These are phyloP conservation scores for Protophormia terraenovae DNA, from an alignment of 2,888 invertebrate genomes.

Conservation along the genomic window DNA sequence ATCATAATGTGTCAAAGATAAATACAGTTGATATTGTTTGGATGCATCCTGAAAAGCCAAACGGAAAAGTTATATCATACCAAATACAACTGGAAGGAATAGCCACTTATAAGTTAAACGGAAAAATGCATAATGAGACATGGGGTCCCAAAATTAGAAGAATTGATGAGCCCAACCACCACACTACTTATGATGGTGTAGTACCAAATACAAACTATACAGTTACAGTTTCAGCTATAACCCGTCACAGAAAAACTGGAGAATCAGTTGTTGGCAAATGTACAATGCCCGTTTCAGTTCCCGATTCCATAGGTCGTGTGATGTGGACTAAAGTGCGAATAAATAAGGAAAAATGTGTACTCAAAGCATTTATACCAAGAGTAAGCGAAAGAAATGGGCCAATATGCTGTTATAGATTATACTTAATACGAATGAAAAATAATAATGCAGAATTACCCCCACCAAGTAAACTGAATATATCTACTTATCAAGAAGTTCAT, in stretches of 20 bases:
- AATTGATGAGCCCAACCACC: constrained; percentile 83
- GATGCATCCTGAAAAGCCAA: constrained; percentile 87
- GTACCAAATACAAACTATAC: constrained; percentile 93
- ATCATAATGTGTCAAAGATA: constrained; percentile 82
- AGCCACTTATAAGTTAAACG: constrained; percentile 83
- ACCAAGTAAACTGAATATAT: constrained; percentile 87
- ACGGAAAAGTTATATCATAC: constrained; percentile 91
- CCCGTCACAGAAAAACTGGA: constrained; percentile 88
- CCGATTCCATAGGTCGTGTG: constrained; percentile 83
- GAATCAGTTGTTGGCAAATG: constrained; percentile 85
- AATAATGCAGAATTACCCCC: constrained; percentile 85
- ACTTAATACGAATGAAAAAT: constrained; percentile 87
- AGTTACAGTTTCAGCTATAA: constrained; percentile 89
- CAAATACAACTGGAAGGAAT: constrained; percentile 84
- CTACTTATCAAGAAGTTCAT: constrained; percentile 89
- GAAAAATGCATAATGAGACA: constrained; percentile 82
- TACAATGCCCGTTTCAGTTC: constrained; percentile 87
- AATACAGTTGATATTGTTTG: constrained; percentile 87
- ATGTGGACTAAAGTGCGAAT: constrained; percentile 85
- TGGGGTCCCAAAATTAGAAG: constrained; percentile 85
- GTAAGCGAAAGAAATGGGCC: constrained; percentile 93
- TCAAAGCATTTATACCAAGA: constrained; percentile 88
- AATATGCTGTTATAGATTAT: constrained; percentile 93
- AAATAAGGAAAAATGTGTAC: constrained; percentile 86
- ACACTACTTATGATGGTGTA: constrained; percentile 84